phyloP scores from a whole-genome alignment of 2,797 vertebrate species.

The Zenarchopterus dispar region DNA sequence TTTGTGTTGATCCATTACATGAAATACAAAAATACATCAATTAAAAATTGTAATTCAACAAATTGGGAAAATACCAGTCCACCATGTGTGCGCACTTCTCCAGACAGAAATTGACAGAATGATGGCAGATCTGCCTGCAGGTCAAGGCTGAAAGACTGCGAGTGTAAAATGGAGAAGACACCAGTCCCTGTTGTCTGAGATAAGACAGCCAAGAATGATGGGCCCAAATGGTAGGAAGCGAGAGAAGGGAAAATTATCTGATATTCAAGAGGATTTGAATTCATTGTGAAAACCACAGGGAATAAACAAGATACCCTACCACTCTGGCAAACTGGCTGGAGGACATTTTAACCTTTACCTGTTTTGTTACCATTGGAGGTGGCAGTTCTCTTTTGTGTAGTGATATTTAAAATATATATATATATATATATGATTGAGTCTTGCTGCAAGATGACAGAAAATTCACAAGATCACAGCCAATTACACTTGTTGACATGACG shows the following conservation, averaged over 20 bases:
- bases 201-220: conserved; percentile 75
- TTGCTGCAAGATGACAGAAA: too few species aligned
- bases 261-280: conserved; percentile 71
- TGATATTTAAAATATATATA: too few species aligned
- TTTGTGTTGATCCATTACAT: too few species aligned
- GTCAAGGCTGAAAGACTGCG: conserved; percentile 60
- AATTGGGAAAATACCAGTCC: too few species aligned
- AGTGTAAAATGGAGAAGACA: conserved; percentile 35
- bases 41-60: too few species aligned
- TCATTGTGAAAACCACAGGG: conserved; percentile 67
- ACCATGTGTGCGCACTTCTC: too few species aligned
- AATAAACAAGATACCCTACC: conserved; percentile 69
- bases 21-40: too few species aligned
- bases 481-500: too few species aligned
- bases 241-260: conserved; percentile 73
- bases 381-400: conserved; percentile 35
- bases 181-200: conserved; percentile 63
- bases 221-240: conserved; percentile 67
- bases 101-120: conserved; percentile 2
- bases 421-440: too few species aligned
- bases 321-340: conserved; percentile 48
- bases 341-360: conserved; percentile 66
- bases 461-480: too few species aligned
- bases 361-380: conserved; percentile 51
- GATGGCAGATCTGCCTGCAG: conserved; percentile 53